A percentile compares a stretch with the other conserved stretches of the same genome.
Conservation (phyloP, 1,140 invertebrate species). For the Hylyphantes graminicola region DNA sequence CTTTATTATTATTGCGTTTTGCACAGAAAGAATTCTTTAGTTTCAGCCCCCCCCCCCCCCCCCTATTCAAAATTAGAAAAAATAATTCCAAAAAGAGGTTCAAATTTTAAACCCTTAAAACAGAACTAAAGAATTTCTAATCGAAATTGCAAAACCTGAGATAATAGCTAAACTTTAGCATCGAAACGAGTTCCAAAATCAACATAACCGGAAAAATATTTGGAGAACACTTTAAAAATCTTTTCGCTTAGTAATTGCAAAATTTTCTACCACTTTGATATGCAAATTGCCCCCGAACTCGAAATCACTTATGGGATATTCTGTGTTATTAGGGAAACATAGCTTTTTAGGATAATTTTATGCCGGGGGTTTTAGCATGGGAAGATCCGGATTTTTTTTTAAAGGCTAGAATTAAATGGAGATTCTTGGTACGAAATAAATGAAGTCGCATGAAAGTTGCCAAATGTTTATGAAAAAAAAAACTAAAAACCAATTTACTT, state of each 20-base stretch:
- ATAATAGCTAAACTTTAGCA: constrained; percentile 38
- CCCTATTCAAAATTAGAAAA: too few relatives aligned
- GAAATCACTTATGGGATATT: constrained; percentile 50
- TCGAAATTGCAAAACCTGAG: not conserved
- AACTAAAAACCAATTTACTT: too few relatives aligned
- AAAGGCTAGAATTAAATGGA: too few relatives aligned
- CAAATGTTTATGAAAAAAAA: too few relatives aligned
- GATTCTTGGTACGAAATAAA: too few relatives aligned
- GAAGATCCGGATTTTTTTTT: not conserved
- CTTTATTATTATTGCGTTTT: too few relatives aligned
- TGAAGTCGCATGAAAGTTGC: too few relatives aligned
- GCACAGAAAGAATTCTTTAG: too few relatives aligned
- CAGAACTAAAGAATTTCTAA: too few relatives aligned
- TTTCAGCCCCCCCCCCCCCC: too few relatives aligned
- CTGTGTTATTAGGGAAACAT: constrained; percentile 37
- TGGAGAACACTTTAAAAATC: constrained; percentile 32
- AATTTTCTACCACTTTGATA: constrained; percentile 51
- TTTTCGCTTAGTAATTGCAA: constrained; percentile 52
- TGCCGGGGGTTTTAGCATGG: constrained; percentile 14
- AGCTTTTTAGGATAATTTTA: constrained; percentile 31
- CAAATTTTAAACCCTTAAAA: too few relatives aligned
- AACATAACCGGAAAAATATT: constrained; percentile 52
- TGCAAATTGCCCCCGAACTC: constrained; percentile 49
- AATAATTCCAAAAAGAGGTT: too few relatives aligned
- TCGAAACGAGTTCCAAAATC: constrained; percentile 42